Evolutionary conservation across 2,797 vertebrate genomes (phyloP).

Genomic region (Naso thynnoides): DNA sequence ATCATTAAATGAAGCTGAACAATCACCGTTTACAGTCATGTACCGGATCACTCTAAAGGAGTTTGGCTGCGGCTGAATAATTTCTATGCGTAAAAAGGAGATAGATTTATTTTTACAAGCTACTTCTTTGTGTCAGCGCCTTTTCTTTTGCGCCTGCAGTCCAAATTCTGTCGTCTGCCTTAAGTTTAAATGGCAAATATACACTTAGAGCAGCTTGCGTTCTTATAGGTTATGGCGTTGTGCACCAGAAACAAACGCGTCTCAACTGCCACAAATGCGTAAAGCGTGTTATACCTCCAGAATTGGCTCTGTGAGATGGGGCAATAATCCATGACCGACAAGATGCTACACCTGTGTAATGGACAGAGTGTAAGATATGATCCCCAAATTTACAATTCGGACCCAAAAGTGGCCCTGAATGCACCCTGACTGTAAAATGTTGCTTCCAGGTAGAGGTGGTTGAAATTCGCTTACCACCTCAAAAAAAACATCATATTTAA

Average conservation of each 20-base stretch:
- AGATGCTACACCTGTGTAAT: neutral
- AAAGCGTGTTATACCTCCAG: neutral
- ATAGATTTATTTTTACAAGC: neutral
- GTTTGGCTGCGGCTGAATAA: neutral
- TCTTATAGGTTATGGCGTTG: neutral
- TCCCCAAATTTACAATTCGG: neutral
- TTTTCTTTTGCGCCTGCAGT: neutral
- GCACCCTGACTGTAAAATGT: slow-evolving; percentile 1
- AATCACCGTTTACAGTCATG: neutral
- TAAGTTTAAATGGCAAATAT: neutral
- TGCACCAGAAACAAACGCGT: neutral
- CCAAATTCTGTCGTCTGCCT: neutral
- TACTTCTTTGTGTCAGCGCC: neutral
- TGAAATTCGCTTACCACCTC: neutral
- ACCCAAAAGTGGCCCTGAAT: neutral
- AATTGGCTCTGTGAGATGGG: neutral
- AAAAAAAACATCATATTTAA: neutral
- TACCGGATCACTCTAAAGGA: neutral
- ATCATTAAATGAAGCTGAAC: neutral
- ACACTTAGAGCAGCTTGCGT: neutral
- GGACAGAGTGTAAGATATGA: neutral
- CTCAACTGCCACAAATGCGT: neutral
- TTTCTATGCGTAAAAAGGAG: neutral
- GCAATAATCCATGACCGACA: neutral
- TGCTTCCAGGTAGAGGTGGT: neutral